Evolutionary conservation across 1,140 invertebrate genomes (phyloP), one percentile per base, ranked within the genome.

Genomic region (Chlorops oryzae): DNA sequence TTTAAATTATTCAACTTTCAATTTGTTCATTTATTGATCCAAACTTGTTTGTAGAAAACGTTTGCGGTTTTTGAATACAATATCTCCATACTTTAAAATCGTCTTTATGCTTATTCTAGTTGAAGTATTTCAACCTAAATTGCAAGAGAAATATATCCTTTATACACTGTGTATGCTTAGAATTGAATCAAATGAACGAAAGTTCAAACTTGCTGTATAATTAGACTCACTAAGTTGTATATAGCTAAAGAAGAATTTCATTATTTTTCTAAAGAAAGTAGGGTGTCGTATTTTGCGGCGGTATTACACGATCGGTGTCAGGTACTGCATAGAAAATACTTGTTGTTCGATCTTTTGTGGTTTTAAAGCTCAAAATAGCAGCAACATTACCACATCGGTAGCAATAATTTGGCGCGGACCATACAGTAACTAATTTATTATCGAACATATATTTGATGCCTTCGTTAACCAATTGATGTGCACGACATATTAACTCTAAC

Each of bases 391-490:
- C 92, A 70, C 92, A 96, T 37, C 92, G 81, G 73, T 96, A 96
- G 75, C 92, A 96, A 72, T 96, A 96, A 75, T 96, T 96, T 1
- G 92, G 93, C 12, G 92, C 95, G 23, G 92, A 96, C 94, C 94
- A 97, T 3, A 98, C 90, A 3, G 94, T 97, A 5, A 96, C 91
- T 56, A 98, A 75, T 74, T 90, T 87, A 55, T 93, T 83, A 68
- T 96, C 85, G 74, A 97, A 98, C 86, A 96, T 93, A 69, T 94
- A 97, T 76, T 94, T 96, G 72, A 73, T 78, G 87, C 90, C 94
- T 83, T 96, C 94, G 74, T 96, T 90, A 48, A 98, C 94, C 63
- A 98, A 79, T 76, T 98, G 95, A 81, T 98, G 94, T 47, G 94
- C 95, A 68, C 94, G 80, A 74, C 93, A 97, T 63, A 98, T 94